A percentile compares a stretch with the other conserved stretches of the same genome.
Evolutionary conservation across 2,888 invertebrate genomes (phyloP).

Genomic region (Caenorhabditis becei): DNA sequence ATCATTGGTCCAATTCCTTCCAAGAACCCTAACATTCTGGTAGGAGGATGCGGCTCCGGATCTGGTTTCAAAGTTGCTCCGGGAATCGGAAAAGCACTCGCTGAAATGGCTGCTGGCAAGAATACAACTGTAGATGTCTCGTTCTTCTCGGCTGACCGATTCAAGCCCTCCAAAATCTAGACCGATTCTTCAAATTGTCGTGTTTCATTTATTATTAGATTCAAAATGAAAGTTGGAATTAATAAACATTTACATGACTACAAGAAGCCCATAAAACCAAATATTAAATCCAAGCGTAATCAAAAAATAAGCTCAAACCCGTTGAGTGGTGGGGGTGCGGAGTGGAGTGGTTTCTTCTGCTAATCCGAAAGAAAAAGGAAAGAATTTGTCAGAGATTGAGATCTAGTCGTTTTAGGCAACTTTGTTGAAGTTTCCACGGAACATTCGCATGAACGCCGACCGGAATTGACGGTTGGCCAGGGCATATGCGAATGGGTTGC

Average conservation of each 20-base stretch:
- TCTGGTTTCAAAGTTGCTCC: slow-evolving; percentile 79
- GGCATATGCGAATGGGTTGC: slow-evolving; percentile 82
- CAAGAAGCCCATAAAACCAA: slow-evolving; percentile 40
- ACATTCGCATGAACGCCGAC: slow-evolving; percentile 78
- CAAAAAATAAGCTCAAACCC: slow-evolving; percentile 16
- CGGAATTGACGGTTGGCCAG: slow-evolving; percentile 81
- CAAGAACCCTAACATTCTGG: slow-evolving; percentile 69
- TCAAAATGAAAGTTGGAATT: no score
- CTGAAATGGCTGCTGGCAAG: slow-evolving; percentile 64
- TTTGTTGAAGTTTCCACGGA: slow-evolving; percentile 77
- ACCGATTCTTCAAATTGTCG: no score
- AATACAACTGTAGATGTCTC: slow-evolving; percentile 68
- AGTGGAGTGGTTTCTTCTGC: slow-evolving; percentile 24
- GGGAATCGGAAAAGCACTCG: slow-evolving; percentile 67
- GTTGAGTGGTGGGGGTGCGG: not conserved
- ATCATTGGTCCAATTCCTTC: slow-evolving; percentile 64
- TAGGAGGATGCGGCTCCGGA: slow-evolving; percentile 78
- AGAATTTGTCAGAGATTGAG: slow-evolving; percentile 5
- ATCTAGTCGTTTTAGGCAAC: slow-evolving; percentile 57
- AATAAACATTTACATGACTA: slow-evolving; percentile 39
- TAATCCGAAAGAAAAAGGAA: slow-evolving; percentile 7
- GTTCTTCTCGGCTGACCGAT: slow-evolving; percentile 59
- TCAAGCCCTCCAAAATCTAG: slow-evolving; percentile 48
- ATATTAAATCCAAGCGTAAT: slow-evolving; percentile 6
- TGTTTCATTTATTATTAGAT: not conserved